Percentiles rank a stretch among this genome's conserved stretches.
Evolutionary conservation across 2,113 vertebrate genomes (phyloP).

Genomic region (Thalassarche chlororhynchos): DNA sequence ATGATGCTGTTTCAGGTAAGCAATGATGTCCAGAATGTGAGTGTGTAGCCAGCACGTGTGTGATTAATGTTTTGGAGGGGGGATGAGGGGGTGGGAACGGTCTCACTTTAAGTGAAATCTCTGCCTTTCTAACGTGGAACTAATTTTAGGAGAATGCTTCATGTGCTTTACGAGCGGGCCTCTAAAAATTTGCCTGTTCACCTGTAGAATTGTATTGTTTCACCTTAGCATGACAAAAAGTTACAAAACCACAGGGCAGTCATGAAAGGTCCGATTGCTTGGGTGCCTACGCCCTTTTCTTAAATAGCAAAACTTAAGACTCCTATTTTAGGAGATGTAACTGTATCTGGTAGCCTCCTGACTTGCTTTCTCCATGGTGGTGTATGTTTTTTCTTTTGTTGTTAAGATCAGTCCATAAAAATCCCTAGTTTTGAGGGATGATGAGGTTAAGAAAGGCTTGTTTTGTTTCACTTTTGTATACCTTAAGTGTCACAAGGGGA

Average conservation of each 20-base stretch:
- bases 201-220: background rate
- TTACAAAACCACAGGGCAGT: background rate
- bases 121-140: background rate
- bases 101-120: background rate
- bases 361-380: background rate
- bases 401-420: background rate
- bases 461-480: background rate
- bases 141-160: background rate
- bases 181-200: background rate
- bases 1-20: conserved; percentile 91
- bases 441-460: background rate
- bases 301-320: background rate
- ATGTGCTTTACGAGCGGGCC: background rate
- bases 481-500: background rate
- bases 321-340: background rate
- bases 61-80: background rate
- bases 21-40: background rate
- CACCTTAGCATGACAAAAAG: background rate
- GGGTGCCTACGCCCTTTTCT: background rate
- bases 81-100: background rate
- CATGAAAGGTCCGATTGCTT: background rate
- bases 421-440: background rate
- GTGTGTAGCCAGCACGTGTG: background rate
- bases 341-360: background rate
- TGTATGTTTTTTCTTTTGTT: background rate